Evolutionary conservation across 2,113 vertebrate species (phyloP), one percentile per base, ranked within the genome.

Genomic region (Amphiprion ocellaris): DNA sequence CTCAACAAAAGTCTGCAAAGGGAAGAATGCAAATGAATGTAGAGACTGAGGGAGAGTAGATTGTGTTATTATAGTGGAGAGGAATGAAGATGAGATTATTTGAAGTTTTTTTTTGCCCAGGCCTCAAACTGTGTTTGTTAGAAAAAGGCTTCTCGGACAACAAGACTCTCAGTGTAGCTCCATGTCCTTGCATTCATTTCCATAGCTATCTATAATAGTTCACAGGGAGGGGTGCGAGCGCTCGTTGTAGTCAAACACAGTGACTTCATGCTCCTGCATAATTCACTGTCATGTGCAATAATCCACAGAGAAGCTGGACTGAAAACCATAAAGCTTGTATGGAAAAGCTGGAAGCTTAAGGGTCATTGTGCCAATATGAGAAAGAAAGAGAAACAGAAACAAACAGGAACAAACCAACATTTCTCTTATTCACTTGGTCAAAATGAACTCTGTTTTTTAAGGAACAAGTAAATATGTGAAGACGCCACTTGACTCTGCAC

Each of bases 241-340:
- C 66, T 56, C 21, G 23, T 70, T 66, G 26, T 73, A 63, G 65
- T n/a, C 58, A 74, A 83, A 85, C 85, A 79, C 64, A 73, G 61
- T 74, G 10, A 30, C 64, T 88, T 87, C 88, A 89, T 91, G 91
- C 74, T 83, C 60, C 55, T 79, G 88, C 86, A 89, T 89, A 87
- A 90, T 89, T 82, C 65, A 67, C 72, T 49, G 49, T 21, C 3
- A 4, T 69, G 75, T 58, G 68, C 62, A 70, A 50, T 79, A 70
- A 80, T 85, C 81, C 76, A 62, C 70, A 67, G 76, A 66, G 78
- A 71, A 44, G 53, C 67, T 49, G 67, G 44, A 66, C 58, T 62
- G 63, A 67, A 81, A 84, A 74, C 50, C 50, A 21, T 75, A 73
- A 41, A 62, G 77, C 44, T 78, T 74, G 74, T 68, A 68, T 74